Base-by-base conservation (phyloP, 2,113 vertebrate species). In the Oryzias curvinotus region DNA sequence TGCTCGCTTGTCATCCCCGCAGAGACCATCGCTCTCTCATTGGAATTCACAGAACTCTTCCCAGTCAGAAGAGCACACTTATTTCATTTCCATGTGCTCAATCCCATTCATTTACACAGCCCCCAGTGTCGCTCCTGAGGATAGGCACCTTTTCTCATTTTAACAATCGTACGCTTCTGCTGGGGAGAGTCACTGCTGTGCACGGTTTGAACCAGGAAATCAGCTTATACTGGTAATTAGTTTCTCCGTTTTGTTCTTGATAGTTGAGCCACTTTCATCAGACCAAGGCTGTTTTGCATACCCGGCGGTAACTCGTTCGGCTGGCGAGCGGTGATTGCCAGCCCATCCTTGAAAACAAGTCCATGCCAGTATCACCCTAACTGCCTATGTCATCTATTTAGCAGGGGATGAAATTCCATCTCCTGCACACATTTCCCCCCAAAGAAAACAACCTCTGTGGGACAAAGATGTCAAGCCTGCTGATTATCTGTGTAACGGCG, bases 191-290 rank as follows among this genome's bases (percentile, higher is more conserved):
- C 61, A 63, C 73, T 65, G 65, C 78, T 71, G 71, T 63, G 56
- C 57, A 62, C 76, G 57, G 71, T 56, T 52, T 52, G 63, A 83
- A 85, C 62, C 73, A 85, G 79, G 81, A 90, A 88, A 88, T 89
- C 86, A 85, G 87, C 78, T 77, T 77, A 84, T 75, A 74, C 70
- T 81, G 62, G 62, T 88, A 85, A 86, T 92, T 87, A 88, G 73
- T 70, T 68, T 85, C 65, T 78, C 54, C 73, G 75, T 84, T 85
- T 82, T 61, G 64, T 55, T 73, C 59, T 68, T 85, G 84, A 85
- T 84, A 83, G 85, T 65, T 76, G 67, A 84, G 80, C 67, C 49
- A 41, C 75, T 83, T 80, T 88, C 64, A 86, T 86, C 71, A 76
- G 42, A 56, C 42, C 64, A 54, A 65, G 73, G 44, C 36, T 45